A percentile compares a stretch with the other conserved stretches of the same genome.
Evolutionary conservation across 2,797 vertebrate genomes (phyloP).

Genomic region (Hippocampus kuda): DNA sequence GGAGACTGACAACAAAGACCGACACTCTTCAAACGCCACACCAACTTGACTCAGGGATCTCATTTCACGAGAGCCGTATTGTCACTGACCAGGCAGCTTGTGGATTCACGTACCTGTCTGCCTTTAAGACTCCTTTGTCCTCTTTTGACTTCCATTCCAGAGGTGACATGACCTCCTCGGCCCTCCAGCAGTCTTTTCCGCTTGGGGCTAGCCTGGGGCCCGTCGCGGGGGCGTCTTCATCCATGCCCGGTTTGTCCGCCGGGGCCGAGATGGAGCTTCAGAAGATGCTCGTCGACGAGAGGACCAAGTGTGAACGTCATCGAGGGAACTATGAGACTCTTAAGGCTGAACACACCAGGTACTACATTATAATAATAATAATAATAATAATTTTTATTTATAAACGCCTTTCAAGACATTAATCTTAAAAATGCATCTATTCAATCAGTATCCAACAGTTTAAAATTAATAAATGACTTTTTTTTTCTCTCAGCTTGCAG

Average conservation of each 20-base stretch:
- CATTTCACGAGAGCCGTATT: neutral
- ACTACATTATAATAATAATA: no score
- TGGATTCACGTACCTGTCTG: neutral
- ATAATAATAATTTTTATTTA: no score
- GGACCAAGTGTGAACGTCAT: slow-evolving; percentile 80
- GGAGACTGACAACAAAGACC: slow-evolving; percentile 6
- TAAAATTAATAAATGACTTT: neutral
- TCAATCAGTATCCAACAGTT: no score
- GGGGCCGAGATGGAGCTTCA: slow-evolving; percentile 75
- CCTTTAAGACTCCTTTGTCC: neutral
- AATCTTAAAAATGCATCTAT: neutral
- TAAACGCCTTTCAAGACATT: no score
- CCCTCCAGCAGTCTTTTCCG: slow-evolving; percentile 4
- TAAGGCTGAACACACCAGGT: slow-evolving; percentile 82
- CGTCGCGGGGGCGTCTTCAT: slow-evolving; percentile 48
- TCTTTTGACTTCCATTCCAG: neutral
- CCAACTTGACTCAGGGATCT: neutral
- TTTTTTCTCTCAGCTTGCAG: slow-evolving; percentile 68
- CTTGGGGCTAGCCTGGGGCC: slow-evolving; percentile 50
- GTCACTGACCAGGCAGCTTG: neutral
- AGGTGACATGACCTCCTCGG: slow-evolving; percentile 49
- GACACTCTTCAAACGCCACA: neutral
- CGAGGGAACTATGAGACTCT: slow-evolving; percentile 83
- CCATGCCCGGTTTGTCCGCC: slow-evolving; percentile 10
- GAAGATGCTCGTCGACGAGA: slow-evolving; percentile 82